Conservation (phyloP, 1,140 invertebrate genomes). For the Lucilia cuprina region DNA sequence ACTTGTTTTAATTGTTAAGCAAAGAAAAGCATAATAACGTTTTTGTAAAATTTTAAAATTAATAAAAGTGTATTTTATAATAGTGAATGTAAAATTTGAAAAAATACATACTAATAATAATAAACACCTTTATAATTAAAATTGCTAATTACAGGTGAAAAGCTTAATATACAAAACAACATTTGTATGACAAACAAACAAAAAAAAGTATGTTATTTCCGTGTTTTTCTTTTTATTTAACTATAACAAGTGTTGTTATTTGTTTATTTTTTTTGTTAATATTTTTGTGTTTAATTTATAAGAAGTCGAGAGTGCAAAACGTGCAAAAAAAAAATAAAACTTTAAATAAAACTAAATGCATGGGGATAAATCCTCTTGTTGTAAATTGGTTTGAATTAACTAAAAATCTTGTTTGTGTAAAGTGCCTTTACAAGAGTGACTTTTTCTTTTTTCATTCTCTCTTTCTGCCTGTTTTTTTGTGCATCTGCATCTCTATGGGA, state of each 20-base stretch:
- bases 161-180: not conserved
- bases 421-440: not conserved
- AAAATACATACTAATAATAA: not conserved
- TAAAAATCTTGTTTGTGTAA: not conserved
- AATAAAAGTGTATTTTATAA: not conserved
- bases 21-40: no score
- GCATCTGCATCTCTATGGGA: not conserved
- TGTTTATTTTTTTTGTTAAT: not conserved
- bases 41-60: not conserved
- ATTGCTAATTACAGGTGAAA: not conserved
- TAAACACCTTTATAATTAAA: not conserved
- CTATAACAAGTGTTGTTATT: not conserved
- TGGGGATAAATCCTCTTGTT: slow-evolving; percentile 7
- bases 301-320: not conserved
- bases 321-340: not conserved
- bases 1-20: not conserved
- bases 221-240: not conserved
- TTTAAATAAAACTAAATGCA: not conserved
- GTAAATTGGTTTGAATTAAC: slow-evolving; percentile 10
- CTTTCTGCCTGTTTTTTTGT: no score
- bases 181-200: not conserved
- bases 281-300: not conserved
- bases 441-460: no score
- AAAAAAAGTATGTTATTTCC: not conserved
- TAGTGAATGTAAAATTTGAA: not conserved